Evolutionary conservation across 2,888 invertebrate species (phyloP).

Genomic region (Drosophila affinis): DNA sequence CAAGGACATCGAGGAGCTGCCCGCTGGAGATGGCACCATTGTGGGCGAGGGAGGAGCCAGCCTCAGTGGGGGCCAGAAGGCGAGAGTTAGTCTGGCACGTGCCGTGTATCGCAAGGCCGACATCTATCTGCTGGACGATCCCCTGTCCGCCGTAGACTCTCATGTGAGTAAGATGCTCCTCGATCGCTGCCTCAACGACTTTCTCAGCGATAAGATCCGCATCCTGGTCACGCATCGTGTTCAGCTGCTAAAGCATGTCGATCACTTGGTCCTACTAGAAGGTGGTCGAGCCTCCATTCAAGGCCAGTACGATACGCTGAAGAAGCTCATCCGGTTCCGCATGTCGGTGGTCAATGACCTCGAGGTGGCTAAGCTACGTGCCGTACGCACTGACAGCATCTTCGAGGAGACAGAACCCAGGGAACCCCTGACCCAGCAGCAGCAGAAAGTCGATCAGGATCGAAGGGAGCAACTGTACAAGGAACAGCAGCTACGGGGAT

Average conservation of each 20-base stretch:
- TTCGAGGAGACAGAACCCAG: constrained; percentile 56
- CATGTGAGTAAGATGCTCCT: constrained; percentile 90
- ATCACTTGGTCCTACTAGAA: constrained; percentile 85
- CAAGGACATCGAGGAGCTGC: constrained; percentile 87
- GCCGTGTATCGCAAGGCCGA: constrained; percentile 90
- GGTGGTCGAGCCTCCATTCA: constrained; percentile 81
- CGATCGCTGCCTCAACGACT: constrained; percentile 87
- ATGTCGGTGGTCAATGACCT: constrained; percentile 75
- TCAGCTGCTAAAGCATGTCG: constrained; percentile 86
- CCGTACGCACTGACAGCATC: constrained; percentile 73
- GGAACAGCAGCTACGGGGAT: constrained; percentile 87
- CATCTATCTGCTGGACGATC: constrained; percentile 91
- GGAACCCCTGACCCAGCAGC: constrained; percentile 84
- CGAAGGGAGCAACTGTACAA: constrained; percentile 80
- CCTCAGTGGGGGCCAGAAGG: constrained; percentile 90
- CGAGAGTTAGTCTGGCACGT: constrained; percentile 89
- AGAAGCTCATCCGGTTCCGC: constrained; percentile 85
- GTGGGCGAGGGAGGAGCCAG: constrained; percentile 88
- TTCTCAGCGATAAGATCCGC: constrained; percentile 87
- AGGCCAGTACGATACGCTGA: constrained; percentile 83
- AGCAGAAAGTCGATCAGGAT: constrained; percentile 81
- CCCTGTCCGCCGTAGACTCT: constrained; percentile 90
- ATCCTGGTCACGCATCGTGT: constrained; percentile 89
- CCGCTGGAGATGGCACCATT: constrained; percentile 84
- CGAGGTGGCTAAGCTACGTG: constrained; percentile 65